Conservation (phyloP, 2,113 vertebrate species). For the Litocranius walleri region DNA sequence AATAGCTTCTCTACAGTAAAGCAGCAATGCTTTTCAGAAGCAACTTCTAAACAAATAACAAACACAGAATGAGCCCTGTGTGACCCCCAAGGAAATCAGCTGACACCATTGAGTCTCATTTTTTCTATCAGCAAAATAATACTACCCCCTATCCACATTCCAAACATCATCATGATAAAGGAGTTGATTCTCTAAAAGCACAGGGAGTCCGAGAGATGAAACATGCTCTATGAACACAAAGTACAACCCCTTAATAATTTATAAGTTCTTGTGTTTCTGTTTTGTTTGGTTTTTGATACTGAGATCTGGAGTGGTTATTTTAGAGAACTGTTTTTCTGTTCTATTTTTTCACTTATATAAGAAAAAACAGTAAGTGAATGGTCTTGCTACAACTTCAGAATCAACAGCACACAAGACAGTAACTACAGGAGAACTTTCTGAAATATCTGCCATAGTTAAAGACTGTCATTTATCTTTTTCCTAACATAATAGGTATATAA, state of each 20-base stretch:
- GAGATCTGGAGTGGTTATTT: not conserved
- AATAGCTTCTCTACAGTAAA: not conserved
- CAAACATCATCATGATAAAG: constrained; percentile 30
- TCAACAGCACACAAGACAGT: not conserved
- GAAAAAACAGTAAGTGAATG: too few species aligned
- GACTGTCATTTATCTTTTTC: not conserved
- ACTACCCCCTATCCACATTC: not conserved
- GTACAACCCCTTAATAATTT: constrained; percentile 49
- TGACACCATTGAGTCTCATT: constrained; percentile 26
- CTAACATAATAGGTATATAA: not conserved
- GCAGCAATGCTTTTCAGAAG: not conserved
- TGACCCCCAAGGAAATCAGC: constrained; percentile 47
- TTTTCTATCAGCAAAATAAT: constrained; percentile 44
- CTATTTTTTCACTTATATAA: too few species aligned
- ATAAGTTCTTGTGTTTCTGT: constrained; percentile 1
- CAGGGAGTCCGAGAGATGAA: not conserved
- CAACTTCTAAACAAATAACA: constrained; percentile 41
- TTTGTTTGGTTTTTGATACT: constrained; percentile 28
- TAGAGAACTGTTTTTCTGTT: not conserved
- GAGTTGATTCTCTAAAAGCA: not conserved
- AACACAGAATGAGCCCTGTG: not conserved
- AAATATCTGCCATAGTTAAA: not conserved
- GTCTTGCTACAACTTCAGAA: not conserved
- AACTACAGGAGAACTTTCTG: not conserved
- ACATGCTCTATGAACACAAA: not conserved